Evolutionary conservation across 2,113 vertebrate species (phyloP).

Genomic region (Capricornis sumatraensis): DNA sequence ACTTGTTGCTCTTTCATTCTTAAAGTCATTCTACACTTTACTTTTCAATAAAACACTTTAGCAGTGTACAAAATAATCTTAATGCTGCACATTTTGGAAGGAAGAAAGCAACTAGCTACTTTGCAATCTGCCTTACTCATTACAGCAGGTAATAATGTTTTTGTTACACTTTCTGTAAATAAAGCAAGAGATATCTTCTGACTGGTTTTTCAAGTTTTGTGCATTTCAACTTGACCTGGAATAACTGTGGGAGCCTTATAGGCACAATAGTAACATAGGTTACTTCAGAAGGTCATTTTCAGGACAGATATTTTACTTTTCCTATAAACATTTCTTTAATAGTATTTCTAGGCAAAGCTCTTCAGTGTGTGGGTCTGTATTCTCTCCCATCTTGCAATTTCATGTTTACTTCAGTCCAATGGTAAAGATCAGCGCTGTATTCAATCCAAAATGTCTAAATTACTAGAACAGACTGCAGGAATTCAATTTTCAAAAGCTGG

Average conservation of each 20-base stretch:
- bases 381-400: background rate
- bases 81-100: background rate
- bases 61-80: background rate
- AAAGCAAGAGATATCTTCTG: background rate
- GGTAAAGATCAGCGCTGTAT: background rate
- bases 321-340: background rate
- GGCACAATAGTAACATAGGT: background rate
- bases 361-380: background rate
- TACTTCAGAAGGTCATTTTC: background rate
- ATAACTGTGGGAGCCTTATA: background rate
- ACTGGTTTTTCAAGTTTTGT: background rate
- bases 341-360: background rate
- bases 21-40: background rate
- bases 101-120: background rate
- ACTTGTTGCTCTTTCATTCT: background rate
- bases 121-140: background rate
- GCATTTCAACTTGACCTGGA: background rate
- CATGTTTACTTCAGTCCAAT: background rate
- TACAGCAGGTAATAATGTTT: background rate
- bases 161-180: background rate
- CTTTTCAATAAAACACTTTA: background rate
- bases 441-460: background rate
- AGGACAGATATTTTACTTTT: background rate
- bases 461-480: background rate
- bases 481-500: constrained; percentile 16